Conservation (phyloP, 2,888 invertebrate species). For the Tachystola acroxantha region DNA sequence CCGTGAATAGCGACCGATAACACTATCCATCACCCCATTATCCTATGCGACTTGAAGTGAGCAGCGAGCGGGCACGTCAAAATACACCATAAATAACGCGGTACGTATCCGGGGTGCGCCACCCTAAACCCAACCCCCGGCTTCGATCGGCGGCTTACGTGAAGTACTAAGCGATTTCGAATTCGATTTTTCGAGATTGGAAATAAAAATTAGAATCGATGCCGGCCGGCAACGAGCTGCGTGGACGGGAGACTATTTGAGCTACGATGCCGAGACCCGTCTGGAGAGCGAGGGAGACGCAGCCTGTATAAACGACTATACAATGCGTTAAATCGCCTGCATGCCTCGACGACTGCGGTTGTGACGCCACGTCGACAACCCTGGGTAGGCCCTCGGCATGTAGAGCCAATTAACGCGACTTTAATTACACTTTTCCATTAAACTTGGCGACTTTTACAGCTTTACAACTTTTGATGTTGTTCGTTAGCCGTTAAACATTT, state of each 20-base stretch:
- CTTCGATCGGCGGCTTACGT: slow-evolving; percentile 42
- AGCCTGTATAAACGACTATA: slow-evolving; percentile 40
- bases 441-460: slow-evolving; percentile 19
- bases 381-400: slow-evolving; percentile 39
- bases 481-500: too few relatives aligned
- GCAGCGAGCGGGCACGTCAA: slow-evolving; percentile 69
- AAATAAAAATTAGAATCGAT: slow-evolving; percentile 37
- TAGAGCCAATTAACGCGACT: slow-evolving; percentile 55
- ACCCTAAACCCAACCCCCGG: slow-evolving; percentile 34
- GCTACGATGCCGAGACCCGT: slow-evolving; percentile 34
- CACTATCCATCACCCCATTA: slow-evolving; percentile 76
- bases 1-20: slow-evolving; percentile 71
- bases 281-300: slow-evolving; percentile 32
- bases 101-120: slow-evolving; percentile 55
- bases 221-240: slow-evolving; percentile 40
- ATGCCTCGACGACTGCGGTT: slow-evolving; percentile 50
- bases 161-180: slow-evolving; percentile 40
- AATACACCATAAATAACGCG: slow-evolving; percentile 74
- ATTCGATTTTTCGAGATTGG: slow-evolving; percentile 27
- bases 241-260: slow-evolving; percentile 41
- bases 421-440: slow-evolving; percentile 56
- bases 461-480: too few relatives aligned
- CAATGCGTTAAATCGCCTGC: slow-evolving; percentile 62
- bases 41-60: slow-evolving; percentile 66
- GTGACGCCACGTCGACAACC: slow-evolving; percentile 35